phyloP scores from a whole-genome alignment of 2,113 vertebrate genomes.

The Callorhinus ursinus region DNA sequence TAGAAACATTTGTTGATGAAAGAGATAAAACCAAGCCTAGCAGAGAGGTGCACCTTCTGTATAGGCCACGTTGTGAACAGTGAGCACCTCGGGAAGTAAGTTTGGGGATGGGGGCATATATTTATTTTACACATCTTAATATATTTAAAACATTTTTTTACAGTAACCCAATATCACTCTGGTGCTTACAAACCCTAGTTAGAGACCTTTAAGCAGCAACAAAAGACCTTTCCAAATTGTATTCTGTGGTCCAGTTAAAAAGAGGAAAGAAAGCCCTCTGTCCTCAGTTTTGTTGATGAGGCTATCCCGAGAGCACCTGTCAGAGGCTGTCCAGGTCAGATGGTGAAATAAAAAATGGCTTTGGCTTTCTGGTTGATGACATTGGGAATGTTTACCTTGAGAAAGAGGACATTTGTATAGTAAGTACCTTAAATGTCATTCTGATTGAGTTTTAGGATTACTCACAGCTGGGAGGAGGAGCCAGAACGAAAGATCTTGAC shows the following conservation, averaged over 20 bases:
- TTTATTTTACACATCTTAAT: neutral
- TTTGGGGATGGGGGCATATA: neutral
- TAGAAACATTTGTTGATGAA: neutral
- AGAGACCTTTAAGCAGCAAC: neutral
- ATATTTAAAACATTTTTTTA: neutral
- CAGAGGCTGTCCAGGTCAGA: neutral
- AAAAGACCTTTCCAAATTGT: neutral
- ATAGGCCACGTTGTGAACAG: neutral
- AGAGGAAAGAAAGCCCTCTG: neutral
- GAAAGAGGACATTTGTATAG: neutral
- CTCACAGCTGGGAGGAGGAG: slow-evolving; percentile 42
- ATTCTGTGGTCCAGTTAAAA: neutral
- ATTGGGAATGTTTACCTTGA: neutral
- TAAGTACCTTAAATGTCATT: slow-evolving; percentile 26
- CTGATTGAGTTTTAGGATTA: slow-evolving; percentile 53
- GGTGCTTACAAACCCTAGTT: neutral
- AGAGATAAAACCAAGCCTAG: neutral
- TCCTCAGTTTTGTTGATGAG: neutral
- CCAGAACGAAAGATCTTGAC: slow-evolving; percentile 48
- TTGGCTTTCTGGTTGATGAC: neutral
- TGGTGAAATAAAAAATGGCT: neutral
- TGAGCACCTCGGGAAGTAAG: neutral
- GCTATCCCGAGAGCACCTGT: neutral
- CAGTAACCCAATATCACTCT: neutral
- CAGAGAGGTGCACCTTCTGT: neutral